Conservation (phyloP, 2,113 vertebrate genomes). For the Elephas maximus region DNA sequence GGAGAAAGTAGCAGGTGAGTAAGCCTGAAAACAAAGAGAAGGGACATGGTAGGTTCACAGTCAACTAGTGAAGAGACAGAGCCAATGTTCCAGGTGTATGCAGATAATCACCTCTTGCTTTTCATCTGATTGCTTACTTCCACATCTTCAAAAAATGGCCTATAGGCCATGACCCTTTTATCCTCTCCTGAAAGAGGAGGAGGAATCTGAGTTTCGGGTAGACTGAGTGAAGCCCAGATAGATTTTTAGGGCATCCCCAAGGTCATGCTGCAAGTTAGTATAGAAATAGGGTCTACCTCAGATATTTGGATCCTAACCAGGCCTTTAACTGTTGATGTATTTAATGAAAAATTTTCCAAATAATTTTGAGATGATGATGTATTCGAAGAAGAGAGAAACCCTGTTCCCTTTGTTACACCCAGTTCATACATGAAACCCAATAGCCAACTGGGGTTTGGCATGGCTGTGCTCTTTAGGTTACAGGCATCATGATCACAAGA, state of each 20-base stretch:
- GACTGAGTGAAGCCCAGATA: neutral
- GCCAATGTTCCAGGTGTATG: neutral
- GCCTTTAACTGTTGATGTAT: neutral
- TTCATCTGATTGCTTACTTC: neutral
- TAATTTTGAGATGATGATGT: neutral
- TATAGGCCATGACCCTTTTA: neutral
- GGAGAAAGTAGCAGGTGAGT: neutral
- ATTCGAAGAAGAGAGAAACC: neutral
- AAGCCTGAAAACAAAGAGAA: neutral
- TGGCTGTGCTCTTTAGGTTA: neutral
- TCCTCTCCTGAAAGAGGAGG: neutral
- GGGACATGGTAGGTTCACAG: rapidly evolving
- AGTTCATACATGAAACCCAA: neutral
- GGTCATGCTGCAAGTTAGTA: neutral
- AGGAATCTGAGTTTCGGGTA: rapidly evolving
- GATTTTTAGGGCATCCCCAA: neutral
- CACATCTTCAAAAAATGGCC: neutral
- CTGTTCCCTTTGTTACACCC: neutral
- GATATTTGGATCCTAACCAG: neutral
- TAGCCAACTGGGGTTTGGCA: neutral
- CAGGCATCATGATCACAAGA: neutral
- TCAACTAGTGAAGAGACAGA: rapidly evolving
- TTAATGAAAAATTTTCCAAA: conserved; percentile 13
- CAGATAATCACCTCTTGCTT: neutral
- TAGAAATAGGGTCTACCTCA: neutral